These are phyloP conservation scores for Raja brachyura DNA, from an alignment of 2,113 vertebrate genomes.

Conservation along the genomic window DNA sequence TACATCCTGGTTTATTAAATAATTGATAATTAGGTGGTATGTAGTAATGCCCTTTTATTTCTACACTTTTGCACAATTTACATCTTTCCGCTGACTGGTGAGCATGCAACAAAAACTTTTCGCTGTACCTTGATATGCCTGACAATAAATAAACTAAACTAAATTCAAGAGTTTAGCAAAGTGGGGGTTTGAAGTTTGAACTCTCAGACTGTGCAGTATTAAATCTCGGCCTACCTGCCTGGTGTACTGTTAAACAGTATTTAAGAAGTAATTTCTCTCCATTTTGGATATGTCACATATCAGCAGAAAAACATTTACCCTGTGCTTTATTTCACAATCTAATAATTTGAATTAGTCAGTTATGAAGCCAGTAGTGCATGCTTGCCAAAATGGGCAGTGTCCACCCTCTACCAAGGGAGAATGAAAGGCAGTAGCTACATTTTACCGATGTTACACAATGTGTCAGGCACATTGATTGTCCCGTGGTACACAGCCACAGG, in stretches of 20 bases:
- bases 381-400: not conserved
- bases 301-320: not conserved
- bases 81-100: not conserved
- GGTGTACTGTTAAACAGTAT: not conserved
- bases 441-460: not conserved
- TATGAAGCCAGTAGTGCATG: not conserved
- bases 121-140: too few relatives aligned
- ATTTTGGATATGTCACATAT: not conserved
- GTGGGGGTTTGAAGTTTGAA: not conserved
- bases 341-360: not conserved
- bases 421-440: not conserved
- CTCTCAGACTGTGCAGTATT: not conserved
- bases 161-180: not conserved
- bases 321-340: not conserved
- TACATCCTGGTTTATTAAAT: not conserved
- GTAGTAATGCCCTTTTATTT: too few relatives aligned
- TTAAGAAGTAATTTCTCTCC: not conserved
- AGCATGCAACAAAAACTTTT: too few relatives aligned
- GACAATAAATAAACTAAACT: too few relatives aligned
- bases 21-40: not conserved
- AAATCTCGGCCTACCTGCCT: not conserved
- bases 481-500: not conserved
- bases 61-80: not conserved
- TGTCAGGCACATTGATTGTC: not conserved
- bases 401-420: not conserved